These are phyloP conservation scores for Zaprionus nigranus DNA, from an alignment of 1,140 invertebrate genomes.

Conservation along the genomic window DNA sequence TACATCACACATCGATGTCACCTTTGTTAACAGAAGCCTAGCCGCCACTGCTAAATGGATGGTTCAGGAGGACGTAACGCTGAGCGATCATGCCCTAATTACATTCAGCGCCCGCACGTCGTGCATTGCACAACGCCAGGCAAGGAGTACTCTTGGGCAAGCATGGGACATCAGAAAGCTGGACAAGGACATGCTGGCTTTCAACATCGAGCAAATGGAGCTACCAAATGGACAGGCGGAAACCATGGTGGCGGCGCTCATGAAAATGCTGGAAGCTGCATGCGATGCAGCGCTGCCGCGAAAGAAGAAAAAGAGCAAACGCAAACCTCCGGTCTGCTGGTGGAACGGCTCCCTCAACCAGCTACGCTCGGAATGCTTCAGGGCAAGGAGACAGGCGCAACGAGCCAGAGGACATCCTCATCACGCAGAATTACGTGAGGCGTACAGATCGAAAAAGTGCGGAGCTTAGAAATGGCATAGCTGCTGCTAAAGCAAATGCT, in stretches of 20 bases:
- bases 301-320: background rate
- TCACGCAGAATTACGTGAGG: background rate
- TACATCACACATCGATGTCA: background rate
- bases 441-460: background rate
- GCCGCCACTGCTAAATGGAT: no score
- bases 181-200: no score
- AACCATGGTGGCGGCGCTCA: background rate
- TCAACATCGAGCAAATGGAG: no score
- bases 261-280: background rate
- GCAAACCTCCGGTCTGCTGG: background rate
- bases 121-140: no score
- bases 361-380: background rate
- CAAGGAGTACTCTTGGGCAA: no score
- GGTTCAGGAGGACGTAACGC: no score
- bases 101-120: no score
- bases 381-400: constrained; percentile 6
- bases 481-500: background rate
- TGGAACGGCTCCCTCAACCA: background rate
- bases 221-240: background rate
- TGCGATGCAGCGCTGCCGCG: background rate
- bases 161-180: no score
- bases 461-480: background rate
- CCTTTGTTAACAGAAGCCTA: no score
- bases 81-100: no score
- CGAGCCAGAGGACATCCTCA: background rate